A percentile compares a stretch with the other conserved stretches of the same genome.
phyloP scores from a whole-genome alignment of 1,140 invertebrate genomes.

The Brachionus rotundiformis region DNA sequence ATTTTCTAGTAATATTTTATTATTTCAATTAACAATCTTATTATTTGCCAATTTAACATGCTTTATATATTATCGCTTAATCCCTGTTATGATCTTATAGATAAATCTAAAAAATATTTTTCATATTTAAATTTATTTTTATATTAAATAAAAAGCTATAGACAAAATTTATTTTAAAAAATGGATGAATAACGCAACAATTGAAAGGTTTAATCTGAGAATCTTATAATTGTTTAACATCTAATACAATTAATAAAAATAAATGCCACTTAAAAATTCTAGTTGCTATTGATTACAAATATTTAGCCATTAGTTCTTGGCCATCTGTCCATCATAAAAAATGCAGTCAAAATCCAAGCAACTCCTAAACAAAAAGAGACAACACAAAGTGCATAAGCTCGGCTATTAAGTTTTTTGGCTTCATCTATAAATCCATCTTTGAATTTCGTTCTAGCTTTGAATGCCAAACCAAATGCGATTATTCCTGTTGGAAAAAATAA shows the following conservation, averaged over 20 bases:
- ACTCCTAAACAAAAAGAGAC: constrained; percentile 37
- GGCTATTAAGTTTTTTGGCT: constrained; percentile 37
- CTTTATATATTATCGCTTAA: no score
- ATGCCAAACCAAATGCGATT: constrained; percentile 48
- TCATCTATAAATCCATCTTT: constrained; percentile 48
- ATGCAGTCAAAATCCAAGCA: constrained; percentile 38
- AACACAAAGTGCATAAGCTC: constrained; percentile 41
- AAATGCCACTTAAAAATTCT: neutral
- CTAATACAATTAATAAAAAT: constrained; percentile 36
- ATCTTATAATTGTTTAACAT: neutral
- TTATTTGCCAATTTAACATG: no score
- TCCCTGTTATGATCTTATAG: no score
- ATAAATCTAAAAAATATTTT: no score
- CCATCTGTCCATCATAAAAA: constrained; percentile 44
- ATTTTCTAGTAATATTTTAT: no score
- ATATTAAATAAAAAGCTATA: neutral
- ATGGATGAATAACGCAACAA: neutral
- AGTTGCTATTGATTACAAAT: neutral
- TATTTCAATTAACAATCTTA: no score
- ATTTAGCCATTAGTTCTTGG: constrained; percentile 50
- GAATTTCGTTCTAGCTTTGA: constrained; percentile 43
- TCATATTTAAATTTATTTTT: neutral
- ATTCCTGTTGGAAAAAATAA: constrained; percentile 50
- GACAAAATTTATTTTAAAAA: neutral
- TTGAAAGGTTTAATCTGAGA: neutral